Base-by-base conservation (phyloP, 35 echinoderm and acorn worm genomes). In the Heliocidaris tuberculata region DNA sequence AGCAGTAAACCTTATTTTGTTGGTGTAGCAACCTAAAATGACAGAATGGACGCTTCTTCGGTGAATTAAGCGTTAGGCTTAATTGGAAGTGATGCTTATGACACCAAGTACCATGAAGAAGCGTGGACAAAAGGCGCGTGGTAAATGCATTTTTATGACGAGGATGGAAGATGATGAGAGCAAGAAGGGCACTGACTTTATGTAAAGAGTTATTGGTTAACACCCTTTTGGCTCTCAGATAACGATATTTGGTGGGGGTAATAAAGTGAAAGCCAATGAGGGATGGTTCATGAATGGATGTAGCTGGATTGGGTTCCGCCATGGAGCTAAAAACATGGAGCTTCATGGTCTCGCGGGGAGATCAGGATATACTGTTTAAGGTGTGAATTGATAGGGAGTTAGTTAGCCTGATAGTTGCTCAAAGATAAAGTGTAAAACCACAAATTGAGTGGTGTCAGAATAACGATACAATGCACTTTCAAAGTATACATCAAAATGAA, bases 31-130 rank as follows among this genome's bases (percentile, higher is more conserved):
- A 27, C 7, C 21, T 27, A 78, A 71, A 78, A 78, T 78, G 65
- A 78, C 65, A 78, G 65, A 78, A 78, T n/a, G 65, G 65, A 78
- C 65, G 65, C 65, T 21, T 78, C 65, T 78, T 78, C 27, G 17
- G 65, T 78, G 65, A 78, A n/a, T n/a, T n/a, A n/a, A 78, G 65
- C 65, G 27, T 5, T 6, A 29, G 65, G 27, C 65, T 78, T 78
- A 78, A 78, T 78, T 78, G 65, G 65, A 78, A 78, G 65, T 19
- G 65, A 78, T 78, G 65, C 65, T 78, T 78, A 78, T n/a, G 65
- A 78, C 65, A 78, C 65, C 65, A 78, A 78, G 27, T 19, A 78
- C 65, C 8, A 24, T 78, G 65, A n/a, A 7, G 21, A 78, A 78
- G 65, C 65, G 24, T 78, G 65, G 21, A 78, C 27, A 78, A n/a